Evolutionary conservation across 2,888 invertebrate genomes (phyloP), one percentile per base, ranked within the genome.

Genomic region (Coecobrya sp.): DNA sequence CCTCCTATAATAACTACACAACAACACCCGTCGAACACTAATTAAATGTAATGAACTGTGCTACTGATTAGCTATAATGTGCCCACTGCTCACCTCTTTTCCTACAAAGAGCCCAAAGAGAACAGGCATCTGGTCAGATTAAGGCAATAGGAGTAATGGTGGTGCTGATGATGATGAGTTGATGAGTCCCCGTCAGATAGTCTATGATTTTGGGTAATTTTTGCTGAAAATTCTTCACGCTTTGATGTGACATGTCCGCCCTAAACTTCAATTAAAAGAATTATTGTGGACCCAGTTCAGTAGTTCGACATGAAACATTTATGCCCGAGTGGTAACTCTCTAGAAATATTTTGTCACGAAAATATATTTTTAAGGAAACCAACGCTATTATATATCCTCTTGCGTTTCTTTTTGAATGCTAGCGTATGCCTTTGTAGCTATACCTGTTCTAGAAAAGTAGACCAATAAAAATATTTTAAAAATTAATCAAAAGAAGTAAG

Each of bases 21-120:
- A 55, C 62, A 82, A 84, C 90, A 90, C 81, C 92, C 89, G 76
- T 92, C 89, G 73, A 92, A 81, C 89, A 52, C 92, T 92, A 92
- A 92, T 92, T 92, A 92, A 92, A 92, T 92, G 92, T 89, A 89
- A 92, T 92, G 92, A 92, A 92, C 92, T 89, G 81, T 81, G 89
- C 92, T 92, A 89, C 92, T 92, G 92, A 92, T 92, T 92, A 89
- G 92, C 59, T 27, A 10, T 81, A 92, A 92, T 92, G 92, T 86
- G 82, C 89, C 25, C 82, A 62, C 11, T 73, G 65, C 87, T 88
- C 85, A 84, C 85, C 87, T 49, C 55, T 30, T 65, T 65, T 45
- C 27, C 45, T 65, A 22, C 7, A 10, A 65, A 65, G 22, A 42
- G 22, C 27, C 5, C 11, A 45, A 25, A 86, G 8, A 49, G 8